Evolutionary conservation across 1,140 invertebrate species (phyloP).

Genomic region (Cyclargus thomasi): DNA sequence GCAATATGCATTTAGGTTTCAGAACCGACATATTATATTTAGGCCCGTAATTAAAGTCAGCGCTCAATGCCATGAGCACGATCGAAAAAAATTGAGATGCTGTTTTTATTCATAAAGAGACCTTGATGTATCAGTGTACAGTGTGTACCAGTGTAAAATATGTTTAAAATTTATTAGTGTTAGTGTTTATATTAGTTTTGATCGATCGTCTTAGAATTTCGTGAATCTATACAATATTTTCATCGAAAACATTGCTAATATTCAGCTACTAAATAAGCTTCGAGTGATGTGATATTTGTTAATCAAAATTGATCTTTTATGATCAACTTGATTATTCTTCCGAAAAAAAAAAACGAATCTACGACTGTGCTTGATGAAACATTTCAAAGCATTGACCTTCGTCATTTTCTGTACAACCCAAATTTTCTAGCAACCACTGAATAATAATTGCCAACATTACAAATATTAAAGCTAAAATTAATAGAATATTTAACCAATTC

Average conservation of each 20-base stretch:
- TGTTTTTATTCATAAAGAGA: too few species aligned
- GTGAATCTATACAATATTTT: not conserved
- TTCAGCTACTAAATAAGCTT: not conserved
- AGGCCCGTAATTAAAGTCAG: too few species aligned
- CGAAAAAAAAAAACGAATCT: too few species aligned
- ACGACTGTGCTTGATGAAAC: constrained; percentile 15
- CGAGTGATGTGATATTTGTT: not conserved
- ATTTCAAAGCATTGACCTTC: constrained; percentile 45
- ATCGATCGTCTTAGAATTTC: not conserved
- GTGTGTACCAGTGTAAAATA: not conserved
- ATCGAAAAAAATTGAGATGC: too few species aligned
- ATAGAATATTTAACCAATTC: constrained; percentile 62
- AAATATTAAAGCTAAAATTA: constrained; percentile 51
- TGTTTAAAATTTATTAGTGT: not conserved
- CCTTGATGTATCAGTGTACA: too few species aligned
- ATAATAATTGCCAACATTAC: constrained; percentile 47
- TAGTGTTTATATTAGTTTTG: not conserved
- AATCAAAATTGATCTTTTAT: too few species aligned
- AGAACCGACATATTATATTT: too few species aligned
- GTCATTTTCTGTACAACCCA: constrained; percentile 36
- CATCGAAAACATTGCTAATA: not conserved
- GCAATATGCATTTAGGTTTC: too few species aligned
- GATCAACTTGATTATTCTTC: too few species aligned
- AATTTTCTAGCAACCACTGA: constrained; percentile 44
- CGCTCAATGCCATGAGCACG: too few species aligned